Evolutionary conservation across 2,797 vertebrate species (phyloP), one percentile per base, ranked within the genome.

Genomic region (Labeo calbasu): DNA sequence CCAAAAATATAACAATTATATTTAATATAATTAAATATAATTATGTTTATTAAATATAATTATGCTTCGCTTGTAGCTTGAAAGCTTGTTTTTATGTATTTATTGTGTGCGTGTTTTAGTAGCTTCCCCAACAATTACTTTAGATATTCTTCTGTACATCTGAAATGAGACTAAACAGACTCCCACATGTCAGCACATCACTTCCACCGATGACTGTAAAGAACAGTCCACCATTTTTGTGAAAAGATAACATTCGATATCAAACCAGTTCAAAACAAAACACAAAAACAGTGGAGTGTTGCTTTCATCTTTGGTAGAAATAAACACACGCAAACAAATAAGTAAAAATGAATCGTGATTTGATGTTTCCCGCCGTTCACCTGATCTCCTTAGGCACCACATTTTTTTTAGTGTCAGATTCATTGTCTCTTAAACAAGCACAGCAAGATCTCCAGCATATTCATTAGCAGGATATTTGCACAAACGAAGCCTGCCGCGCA

Each of bases 401-500:
- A 2, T 68, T 53, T 57, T 25, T 81, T 81, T 70, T 25, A 43
- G 23, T 43, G 2, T 70, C 28, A 19, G 25, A 50, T 23, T 61
- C 12, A 80, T 19, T 40, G 25, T 21, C 17, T 75, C 40, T 66
- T 86, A 61, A 43, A 71, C 59, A 69, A 36, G 43, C 59, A 73
- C 25, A 65, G 68, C 51, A 68, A 79, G 40, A 61, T 63, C 32
- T 68, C 51, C 76, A 63, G 28, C 40, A 83, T 75, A 21, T 59
- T 85, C 66, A 85, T 87, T 82, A 87, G 48, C 46, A 70, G 48
- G 43, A 82, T 80, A 82, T 83, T 81, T 82, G 40, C 32, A 71
- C 88, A 91, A 83, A 89, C 85, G 83, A 86, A 82, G 9, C 88
- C 84, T 89, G 36, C 82, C 75, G 75, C 88, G 68, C 59, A 79